Evolutionary conservation across 2,113 vertebrate genomes (phyloP), one percentile per base, ranked within the genome.

Genomic region (Triplophysa rosa): DNA sequence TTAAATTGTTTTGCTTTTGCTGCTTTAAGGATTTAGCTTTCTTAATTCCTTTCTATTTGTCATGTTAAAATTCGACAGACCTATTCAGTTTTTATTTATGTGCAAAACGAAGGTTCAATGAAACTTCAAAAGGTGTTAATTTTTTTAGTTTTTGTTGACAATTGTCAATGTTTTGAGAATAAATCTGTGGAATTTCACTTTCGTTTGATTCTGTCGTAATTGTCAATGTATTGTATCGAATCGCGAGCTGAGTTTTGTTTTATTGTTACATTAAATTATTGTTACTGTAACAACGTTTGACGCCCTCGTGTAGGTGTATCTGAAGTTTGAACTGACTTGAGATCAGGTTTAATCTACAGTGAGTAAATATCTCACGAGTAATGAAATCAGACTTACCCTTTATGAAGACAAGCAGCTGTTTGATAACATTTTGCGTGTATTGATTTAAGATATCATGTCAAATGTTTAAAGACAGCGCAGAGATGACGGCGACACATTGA

Each of bases 341-440:
- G 3, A 2, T 74, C 56, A 45, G 71, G 56, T 29, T 24, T 40
- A 54, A 33, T 21, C 19, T 2, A 24, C 33, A 1, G 33, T 37
- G 33, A 37, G 33, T 21, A 40, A 33, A 40, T 49, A 49, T 21
- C 9, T 40, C 21, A 19, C n/a, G 19, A 72, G 21, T 21, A 58
- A 59, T 56, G 0, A 40, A 72, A 72, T 9, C 14, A 23, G 45
- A 47, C 71, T 74, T 62, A 74, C 71, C 40, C 37, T 11, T 74
- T 62, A 74, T 45, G 16, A 29, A 13, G 40, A 62, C 14, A 24
- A 17, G 26, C 14, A 4, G 33, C 19, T 12, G 21, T 74, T 26
- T 63, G 23, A 45, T 19, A 47, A 62, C 23, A 40, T 62, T 42
- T 16, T 10, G 40, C 13, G 8, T 17, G 21, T 7, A 7, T 74